Conservation (phyloP, 2,113 vertebrate species). For the Halcyon senegalensis region DNA sequence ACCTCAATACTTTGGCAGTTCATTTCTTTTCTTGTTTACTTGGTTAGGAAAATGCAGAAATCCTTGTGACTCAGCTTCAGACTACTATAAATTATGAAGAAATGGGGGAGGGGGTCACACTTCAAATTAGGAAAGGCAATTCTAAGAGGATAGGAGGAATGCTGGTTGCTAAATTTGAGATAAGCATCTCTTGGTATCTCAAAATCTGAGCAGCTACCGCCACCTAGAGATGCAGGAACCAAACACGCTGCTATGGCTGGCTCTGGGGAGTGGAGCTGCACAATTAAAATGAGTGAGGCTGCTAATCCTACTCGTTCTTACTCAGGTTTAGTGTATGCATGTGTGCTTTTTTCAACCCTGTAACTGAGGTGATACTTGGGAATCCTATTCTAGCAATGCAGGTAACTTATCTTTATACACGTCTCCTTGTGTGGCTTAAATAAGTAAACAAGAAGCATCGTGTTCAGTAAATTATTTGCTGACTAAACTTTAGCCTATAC, state of each 20-base stretch:
- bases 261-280: background rate
- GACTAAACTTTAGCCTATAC: background rate
- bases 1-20: conserved; percentile 49
- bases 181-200: conserved; percentile 15
- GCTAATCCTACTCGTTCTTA: background rate
- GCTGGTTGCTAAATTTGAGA: conserved; percentile 49
- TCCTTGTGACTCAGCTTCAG: conserved; percentile 53
- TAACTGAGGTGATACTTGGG: background rate
- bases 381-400: background rate
- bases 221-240: conserved; percentile 63
- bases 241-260: background rate
- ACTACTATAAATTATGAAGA: conserved; percentile 67
- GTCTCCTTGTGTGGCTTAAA: background rate
- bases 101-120: conserved; percentile 54
- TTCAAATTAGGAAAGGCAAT: conserved; percentile 51
- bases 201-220: conserved; percentile 64
- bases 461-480: background rate
- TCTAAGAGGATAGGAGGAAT: conserved; percentile 32
- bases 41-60: conserved; percentile 48
- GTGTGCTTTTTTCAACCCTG: background rate
- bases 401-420: background rate
- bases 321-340: background rate
- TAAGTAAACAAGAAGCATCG: background rate
- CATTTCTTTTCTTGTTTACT: conserved; percentile 51
- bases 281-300: background rate